Evolutionary conservation across 2,797 vertebrate genomes (phyloP).

Genomic region (Holocentrus rufus): DNA sequence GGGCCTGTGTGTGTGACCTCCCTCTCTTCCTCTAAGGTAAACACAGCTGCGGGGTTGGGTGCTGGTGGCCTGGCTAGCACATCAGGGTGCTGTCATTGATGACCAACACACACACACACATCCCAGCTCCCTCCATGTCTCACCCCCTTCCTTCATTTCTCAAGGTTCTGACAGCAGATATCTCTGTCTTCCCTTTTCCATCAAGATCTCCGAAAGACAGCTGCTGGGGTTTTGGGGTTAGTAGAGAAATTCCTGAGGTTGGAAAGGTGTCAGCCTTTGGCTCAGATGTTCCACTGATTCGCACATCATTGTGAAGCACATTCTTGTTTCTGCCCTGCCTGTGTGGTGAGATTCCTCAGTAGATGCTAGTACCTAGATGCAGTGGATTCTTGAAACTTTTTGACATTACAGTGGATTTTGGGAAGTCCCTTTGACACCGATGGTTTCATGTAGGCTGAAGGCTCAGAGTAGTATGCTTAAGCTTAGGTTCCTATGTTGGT

Average conservation of each 20-base stretch:
- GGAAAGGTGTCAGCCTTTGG: not conserved
- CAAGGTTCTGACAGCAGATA: not conserved
- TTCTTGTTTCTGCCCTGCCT: no score
- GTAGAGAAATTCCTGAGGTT: not conserved
- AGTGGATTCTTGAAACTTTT: no score
- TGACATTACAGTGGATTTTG: no score
- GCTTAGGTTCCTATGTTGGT: not conserved
- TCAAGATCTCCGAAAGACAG: not conserved
- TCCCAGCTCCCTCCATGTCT: not conserved
- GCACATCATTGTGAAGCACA: not conserved
- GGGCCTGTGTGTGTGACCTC: constrained; percentile 36
- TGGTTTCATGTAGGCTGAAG: no score
- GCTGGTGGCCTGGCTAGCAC: constrained; percentile 4
- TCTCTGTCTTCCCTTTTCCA: not conserved
- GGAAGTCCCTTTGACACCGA: no score
- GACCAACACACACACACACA: not conserved
- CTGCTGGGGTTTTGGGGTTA: not conserved
- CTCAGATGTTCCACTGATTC: not conserved
- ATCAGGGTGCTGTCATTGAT: constrained; percentile 26
- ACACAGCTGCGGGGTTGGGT: constrained; percentile 61
- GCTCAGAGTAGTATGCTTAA: no score
- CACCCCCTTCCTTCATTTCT: not conserved
- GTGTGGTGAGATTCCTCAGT: no score
- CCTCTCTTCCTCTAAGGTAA: constrained; percentile 37
- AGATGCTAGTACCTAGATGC: no score